Base-by-base conservation (phyloP, 1,140 invertebrate species). In the Bombus superbus region DNA sequence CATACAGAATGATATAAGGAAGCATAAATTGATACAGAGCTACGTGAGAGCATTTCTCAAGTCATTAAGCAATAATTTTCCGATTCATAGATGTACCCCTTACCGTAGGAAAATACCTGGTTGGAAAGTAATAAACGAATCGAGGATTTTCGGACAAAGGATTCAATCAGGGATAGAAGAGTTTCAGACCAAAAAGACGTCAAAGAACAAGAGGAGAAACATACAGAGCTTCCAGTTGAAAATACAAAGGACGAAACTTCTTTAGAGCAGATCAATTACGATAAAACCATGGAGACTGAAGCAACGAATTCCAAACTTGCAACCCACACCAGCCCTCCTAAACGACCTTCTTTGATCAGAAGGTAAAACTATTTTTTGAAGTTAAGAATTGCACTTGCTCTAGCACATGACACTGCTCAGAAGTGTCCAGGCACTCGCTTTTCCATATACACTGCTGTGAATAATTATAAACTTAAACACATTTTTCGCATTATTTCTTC, bases 31-130 rank as follows among this genome's bases (percentile, higher is more conserved):
- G 15, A 32, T n/a, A 38, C 59, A 76, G 47, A 53, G 10, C 22
- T 15, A 4, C 22, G 32, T 35, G 8, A 42, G n/a, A 47, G 8
- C 28, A 18, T 28, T 47, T 62, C 69, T 35, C 47, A 22, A 66
- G 77, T 42, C 22, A 77, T 77, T 77, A 69, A 83, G n/a, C 28
- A 77, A 83, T 25, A 59, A 79, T 79, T 84, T 79, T 79, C 66
- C 53, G 32, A 84, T 74, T 81, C 77, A 85, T 66, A 81, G 78
- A 85, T 68, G 35, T 81, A 68, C 72, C 59, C 59, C 79, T 85
- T 81, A 73, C 82, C 84, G 88, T 59, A 93, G 92, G 92, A 92
- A 85, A 91, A 89, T 86, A 78, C 88, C 32, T 90, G 89, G 89
- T 83, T 79, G 35, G 68, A 72, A 42, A 73, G 47, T 64, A 80